Evolutionary conservation across 2,888 invertebrate genomes (phyloP), one percentile per base, ranked within the genome.

Genomic region (Hyalella azteca): DNA sequence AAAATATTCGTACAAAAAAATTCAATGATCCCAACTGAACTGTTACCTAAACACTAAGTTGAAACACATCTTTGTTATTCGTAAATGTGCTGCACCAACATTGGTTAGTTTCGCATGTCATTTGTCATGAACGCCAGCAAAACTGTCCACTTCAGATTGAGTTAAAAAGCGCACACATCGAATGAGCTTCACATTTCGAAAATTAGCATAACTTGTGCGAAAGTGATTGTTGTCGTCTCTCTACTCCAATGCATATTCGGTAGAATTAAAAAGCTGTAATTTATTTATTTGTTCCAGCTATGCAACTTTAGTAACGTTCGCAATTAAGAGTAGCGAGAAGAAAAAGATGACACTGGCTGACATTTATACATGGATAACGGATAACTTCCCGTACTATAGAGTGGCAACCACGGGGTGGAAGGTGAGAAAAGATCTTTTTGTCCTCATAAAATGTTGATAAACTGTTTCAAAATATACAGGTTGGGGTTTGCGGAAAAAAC

Each of bases 341-440:
- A 91, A 92, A 85, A 92, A 92, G 89, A 92, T 93, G 92, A 93
- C 93, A 2, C 89, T 93, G 48, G 92, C 92, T 85, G 92, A 93
- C 87, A 93, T 93, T 85, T 93, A 93, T 87, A 91, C 92, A 85
- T 93, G 92, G 89, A 93, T 93, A 73, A 91, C 91, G 86, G 92
- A 92, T 84, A 91, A 92, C 85, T 93, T 92, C 87, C 92, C 92
- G 0, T 93, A 92, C 87, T 93, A 92, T 87, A 91, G 91, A 87
- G 91, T 92, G 86, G 92, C 92, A 40, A 91, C 92, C 0, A 88
- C 88, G 79, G 92, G 92, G 1, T 93, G 93, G 93, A 93, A 92
- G 91, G 93, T 93, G 87, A 88, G 89, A 5, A 54, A 22, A n/a
- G n/a, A n/a, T n/a, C n/a, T n/a, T n/a, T n/a, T n/a, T n/a, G n/a